Conservation (phyloP, 2,888 invertebrate genomes). For the Andrena chrysosceles region DNA sequence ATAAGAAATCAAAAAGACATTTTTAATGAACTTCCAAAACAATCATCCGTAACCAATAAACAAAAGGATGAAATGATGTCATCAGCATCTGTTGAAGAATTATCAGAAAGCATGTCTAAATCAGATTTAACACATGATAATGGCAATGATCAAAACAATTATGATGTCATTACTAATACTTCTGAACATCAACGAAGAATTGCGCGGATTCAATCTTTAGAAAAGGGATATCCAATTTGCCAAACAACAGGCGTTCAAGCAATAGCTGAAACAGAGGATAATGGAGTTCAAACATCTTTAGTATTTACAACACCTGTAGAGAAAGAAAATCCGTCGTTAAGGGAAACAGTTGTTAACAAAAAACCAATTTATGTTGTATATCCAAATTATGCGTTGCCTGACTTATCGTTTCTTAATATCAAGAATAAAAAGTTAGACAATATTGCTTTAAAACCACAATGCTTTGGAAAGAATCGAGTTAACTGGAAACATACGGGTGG, state of each 20-base stretch:
- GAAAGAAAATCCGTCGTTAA: conserved; percentile 77
- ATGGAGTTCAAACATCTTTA: conserved; percentile 82
- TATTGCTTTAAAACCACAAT: conserved; percentile 91
- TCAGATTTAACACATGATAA: conserved; percentile 78
- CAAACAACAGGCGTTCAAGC: conserved; percentile 80
- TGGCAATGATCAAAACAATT: conserved; percentile 50
- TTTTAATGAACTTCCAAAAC: conserved; percentile 73
- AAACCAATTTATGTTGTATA: conserved; percentile 96
- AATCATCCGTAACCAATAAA: conserved; percentile 74
- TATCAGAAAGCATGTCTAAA: conserved; percentile 85
- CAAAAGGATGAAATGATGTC: conserved; percentile 85
- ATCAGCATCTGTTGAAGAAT: conserved; percentile 85
- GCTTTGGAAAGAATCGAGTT: conserved; percentile 84
- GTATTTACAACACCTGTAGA: conserved; percentile 76
- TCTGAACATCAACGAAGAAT: conserved; percentile 61
- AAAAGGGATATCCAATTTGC: conserved; percentile 68
- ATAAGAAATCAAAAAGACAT: conserved; percentile 70
- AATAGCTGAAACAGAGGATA: conserved; percentile 80
- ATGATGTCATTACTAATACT: conserved; percentile 33
- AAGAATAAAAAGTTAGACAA: conserved; percentile 86
- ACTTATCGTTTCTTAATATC: conserved; percentile 91
- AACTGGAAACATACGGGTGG: conserved; percentile 83
- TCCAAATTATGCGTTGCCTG: conserved; percentile 95
- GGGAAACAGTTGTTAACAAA: conserved; percentile 79
- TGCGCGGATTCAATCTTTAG: conserved; percentile 58